Evolutionary conservation across 2,113 vertebrate genomes (phyloP).

Genomic region (Smithornis capensis): DNA sequence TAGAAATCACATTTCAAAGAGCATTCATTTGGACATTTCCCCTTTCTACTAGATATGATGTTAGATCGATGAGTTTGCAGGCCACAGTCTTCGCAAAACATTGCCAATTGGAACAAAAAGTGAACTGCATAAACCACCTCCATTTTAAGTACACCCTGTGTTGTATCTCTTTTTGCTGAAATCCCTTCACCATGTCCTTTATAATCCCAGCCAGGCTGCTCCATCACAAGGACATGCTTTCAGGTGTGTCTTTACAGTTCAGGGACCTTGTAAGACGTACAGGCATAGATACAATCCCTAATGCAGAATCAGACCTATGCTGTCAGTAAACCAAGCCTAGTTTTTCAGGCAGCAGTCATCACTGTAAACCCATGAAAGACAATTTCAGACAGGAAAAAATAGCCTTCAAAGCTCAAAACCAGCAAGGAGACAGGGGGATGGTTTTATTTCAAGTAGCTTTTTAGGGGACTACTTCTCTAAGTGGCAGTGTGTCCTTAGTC

Average conservation of each 20-base stretch:
- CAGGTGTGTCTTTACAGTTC: neutral
- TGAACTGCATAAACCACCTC: neutral
- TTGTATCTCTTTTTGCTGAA: neutral
- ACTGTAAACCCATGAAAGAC: neutral
- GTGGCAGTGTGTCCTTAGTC: neutral
- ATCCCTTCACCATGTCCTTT: neutral
- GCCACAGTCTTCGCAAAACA: neutral
- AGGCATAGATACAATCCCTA: neutral
- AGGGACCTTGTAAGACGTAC: accelerated
- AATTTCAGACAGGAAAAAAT: neutral
- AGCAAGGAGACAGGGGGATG: neutral
- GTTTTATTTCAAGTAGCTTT: neutral
- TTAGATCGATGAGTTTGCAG: neutral
- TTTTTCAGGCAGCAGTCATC: neutral
- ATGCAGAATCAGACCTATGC: neutral
- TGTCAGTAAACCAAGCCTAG: neutral
- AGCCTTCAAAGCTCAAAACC: neutral
- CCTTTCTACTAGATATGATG: neutral
- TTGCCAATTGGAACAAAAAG: neutral
- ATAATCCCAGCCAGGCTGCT: neutral
- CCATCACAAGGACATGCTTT: neutral
- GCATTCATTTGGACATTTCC: neutral
- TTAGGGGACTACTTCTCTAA: neutral
- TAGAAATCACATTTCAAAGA: constrained; percentile 36
- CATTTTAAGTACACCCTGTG: neutral